These are phyloP conservation scores for Pogonocichla stellata DNA, from an alignment of 2,113 vertebrate species.

Conservation along the genomic window DNA sequence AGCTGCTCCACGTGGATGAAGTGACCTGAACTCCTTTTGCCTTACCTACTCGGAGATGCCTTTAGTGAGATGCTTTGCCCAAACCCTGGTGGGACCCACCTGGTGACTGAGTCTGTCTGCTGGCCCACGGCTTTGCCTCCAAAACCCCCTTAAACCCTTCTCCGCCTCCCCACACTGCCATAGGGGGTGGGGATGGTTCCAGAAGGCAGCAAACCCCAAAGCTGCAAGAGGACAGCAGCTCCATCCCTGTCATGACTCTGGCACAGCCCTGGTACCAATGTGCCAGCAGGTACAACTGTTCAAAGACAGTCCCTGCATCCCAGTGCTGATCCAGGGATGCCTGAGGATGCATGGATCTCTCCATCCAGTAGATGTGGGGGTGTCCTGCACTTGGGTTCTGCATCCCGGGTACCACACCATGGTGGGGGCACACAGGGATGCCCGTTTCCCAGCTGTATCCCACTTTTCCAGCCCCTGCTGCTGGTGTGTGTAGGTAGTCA, in stretches of 20 bases:
- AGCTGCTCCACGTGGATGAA: neutral
- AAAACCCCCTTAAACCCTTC: neutral
- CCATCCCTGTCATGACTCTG: rapidly evolving
- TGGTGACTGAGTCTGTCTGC: neutral
- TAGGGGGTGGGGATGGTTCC: neutral
- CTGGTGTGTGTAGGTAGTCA: neutral
- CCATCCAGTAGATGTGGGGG: neutral
- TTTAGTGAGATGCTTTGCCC: conserved; percentile 23
- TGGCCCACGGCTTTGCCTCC: neutral
- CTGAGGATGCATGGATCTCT: rapidly evolving
- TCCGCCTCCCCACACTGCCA: no score
- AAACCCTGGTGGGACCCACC: neutral
- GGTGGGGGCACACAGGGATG: neutral
- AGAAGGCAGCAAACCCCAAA: neutral
- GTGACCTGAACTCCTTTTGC: conserved; percentile 36
- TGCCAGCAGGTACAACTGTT: neutral
- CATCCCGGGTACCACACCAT: neutral
- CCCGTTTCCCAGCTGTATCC: neutral
- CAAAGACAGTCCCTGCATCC: neutral
- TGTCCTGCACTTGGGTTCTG: neutral
- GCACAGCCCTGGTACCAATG: neutral
- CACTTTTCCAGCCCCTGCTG: neutral
- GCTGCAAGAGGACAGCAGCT: neutral
- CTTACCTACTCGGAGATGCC: conserved; percentile 42
- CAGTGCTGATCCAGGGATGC: neutral